Evolutionary conservation across 2,797 vertebrate genomes (phyloP), one percentile per base, ranked within the genome.

Genomic region (Yasuhikotakia modesta): DNA sequence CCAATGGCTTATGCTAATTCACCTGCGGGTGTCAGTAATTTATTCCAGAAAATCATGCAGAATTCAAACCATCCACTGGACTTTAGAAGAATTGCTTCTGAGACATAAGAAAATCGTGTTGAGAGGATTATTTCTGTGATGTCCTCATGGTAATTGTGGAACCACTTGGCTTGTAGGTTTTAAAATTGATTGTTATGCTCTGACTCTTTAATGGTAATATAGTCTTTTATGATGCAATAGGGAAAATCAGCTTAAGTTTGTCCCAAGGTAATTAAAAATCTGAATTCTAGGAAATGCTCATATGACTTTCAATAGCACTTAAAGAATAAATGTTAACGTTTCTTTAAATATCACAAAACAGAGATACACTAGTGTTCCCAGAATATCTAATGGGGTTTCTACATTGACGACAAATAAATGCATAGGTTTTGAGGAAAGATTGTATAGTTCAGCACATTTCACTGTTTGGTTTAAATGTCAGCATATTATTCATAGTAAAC

Each of bases 1-100:
- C 75, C 79, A 73, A 82, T 78, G 82, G 81, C 82, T 86, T 87
- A 85, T 86, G 85, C 83, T 83, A 84, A 86, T 87, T 53, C 13
- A 58, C 67, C 67, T 45, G 35, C 70, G 78, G 58, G 75, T 73
- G 61, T 78, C 72, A 75, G 70, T 79, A 82, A 85, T 84, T 78
- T 86, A 86, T 86, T 87, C 80, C 24, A 19, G 69, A 68, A 57
- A 73, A 78, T 81, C 70, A 69, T 71, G 73, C 67, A 74, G 64
- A 73, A 61, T 65, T 84, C 58, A 78, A 80, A 78, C 55, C 57
- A 65, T 75, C 46, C 67, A 32, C 65, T 65, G 72, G 79, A 52
- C 81, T 82, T 74, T 60, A 69, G 68, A 78, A 60, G 53, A 76
- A 76, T 58, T 17, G 6, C 30, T 76, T 82, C 58, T 50, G n/a